Evolutionary conservation across 2,888 invertebrate genomes (phyloP).

Genomic region (Lathronympha strigana): DNA sequence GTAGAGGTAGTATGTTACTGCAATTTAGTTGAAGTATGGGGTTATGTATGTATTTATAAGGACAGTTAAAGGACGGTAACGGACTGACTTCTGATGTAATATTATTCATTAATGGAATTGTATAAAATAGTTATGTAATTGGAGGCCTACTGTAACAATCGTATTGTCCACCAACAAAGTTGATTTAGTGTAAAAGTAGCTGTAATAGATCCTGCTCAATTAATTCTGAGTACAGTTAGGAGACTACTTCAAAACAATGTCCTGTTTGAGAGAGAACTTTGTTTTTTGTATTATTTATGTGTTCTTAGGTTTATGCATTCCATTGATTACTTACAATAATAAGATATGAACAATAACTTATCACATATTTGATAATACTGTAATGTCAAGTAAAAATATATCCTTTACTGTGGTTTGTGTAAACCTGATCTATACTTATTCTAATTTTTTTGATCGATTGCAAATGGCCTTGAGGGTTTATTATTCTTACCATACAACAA

Average conservation of each 20-base stretch:
- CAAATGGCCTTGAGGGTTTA: slow-evolving; percentile 19
- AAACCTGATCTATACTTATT: slow-evolving; percentile 33
- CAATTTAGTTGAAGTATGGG: slow-evolving; percentile 76
- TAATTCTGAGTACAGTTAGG: slow-evolving; percentile 75
- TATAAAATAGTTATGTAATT: slow-evolving; percentile 75
- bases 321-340: slow-evolving; percentile 3
- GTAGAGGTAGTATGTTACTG: slow-evolving; percentile 70
- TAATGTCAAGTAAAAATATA: neutral
- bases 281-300: slow-evolving; percentile 45
- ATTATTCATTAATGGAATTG: slow-evolving; percentile 77
- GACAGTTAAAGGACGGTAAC: slow-evolving; percentile 72
- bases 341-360: neutral
- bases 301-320: slow-evolving; percentile 43
- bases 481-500: neutral
- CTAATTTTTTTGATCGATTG: neutral
- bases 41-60: slow-evolving; percentile 73
- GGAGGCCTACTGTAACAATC: slow-evolving; percentile 73
- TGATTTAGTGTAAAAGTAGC: slow-evolving; percentile 77
- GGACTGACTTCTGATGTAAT: slow-evolving; percentile 81
- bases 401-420: slow-evolving; percentile 38
- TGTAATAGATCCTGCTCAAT: slow-evolving; percentile 80
- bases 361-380: neutral
- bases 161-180: slow-evolving; percentile 77
- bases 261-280: slow-evolving; percentile 64
- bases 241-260: slow-evolving; percentile 62